Evolutionary conservation across 2,888 invertebrate genomes (phyloP).

Genomic region (Apoda limacodes): DNA sequence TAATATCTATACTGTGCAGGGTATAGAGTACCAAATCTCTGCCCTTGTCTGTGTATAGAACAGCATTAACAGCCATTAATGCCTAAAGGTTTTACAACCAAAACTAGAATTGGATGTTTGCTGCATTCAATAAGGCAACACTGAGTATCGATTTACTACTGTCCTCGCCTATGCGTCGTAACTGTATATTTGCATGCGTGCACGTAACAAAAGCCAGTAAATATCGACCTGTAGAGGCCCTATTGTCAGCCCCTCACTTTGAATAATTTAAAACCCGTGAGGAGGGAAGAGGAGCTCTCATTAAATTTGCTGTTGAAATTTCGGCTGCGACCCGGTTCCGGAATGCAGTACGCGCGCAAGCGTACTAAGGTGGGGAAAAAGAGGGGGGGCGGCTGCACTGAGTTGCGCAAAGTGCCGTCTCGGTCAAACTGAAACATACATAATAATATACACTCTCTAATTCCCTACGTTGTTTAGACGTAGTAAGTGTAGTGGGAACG

Average conservation of each 20-base stretch:
- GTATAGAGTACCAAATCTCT: too few species aligned
- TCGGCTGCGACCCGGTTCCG: slow-evolving; percentile 66
- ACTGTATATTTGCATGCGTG: slow-evolving; percentile 69
- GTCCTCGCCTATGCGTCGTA: slow-evolving; percentile 49
- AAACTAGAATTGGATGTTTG: too few species aligned
- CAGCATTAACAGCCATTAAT: too few species aligned
- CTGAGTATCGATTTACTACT: slow-evolving; percentile 56
- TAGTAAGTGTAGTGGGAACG: too few species aligned
- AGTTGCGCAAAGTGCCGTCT: slow-evolving; percentile 62
- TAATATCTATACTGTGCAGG: too few species aligned
- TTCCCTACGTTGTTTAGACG: too few species aligned
- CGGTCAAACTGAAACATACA: too few species aligned
- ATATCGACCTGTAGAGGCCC: slow-evolving; percentile 29
- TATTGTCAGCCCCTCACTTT: slow-evolving; percentile 24
- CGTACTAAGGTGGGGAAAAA: slow-evolving; percentile 37
- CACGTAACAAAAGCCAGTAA: slow-evolving; percentile 42
- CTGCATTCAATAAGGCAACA: too few species aligned
- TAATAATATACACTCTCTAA: too few species aligned
- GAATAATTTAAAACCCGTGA: slow-evolving; percentile 11
- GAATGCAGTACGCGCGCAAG: slow-evolving; percentile 65
- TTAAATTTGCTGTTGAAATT: slow-evolving; percentile 39
- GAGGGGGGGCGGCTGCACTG: slow-evolving; percentile 47
- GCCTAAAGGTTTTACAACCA: too few species aligned
- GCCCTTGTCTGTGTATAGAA: too few species aligned
- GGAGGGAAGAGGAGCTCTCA: slow-evolving; percentile 34